Percentiles rank a stretch among this genome's conserved stretches.
Evolutionary conservation across 1,140 invertebrate genomes (phyloP).

Genomic region (Caerostris extrusa): DNA sequence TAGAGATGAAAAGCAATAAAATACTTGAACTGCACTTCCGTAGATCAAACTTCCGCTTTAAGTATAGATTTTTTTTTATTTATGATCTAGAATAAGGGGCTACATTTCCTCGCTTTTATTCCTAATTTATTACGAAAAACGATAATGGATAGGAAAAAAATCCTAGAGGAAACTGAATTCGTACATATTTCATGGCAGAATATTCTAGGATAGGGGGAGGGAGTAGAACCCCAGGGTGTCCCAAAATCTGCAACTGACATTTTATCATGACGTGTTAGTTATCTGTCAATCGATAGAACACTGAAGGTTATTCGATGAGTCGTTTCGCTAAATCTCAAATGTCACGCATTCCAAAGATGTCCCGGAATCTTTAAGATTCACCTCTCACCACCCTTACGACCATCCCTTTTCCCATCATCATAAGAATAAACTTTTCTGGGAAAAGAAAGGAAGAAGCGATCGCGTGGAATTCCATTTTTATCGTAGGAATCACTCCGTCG

Average conservation of each 20-base stretch:
- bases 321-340: constrained; percentile 45
- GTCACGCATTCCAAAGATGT: constrained; percentile 63
- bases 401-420: neutral
- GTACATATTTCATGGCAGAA: neutral
- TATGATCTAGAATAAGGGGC: too few relatives aligned
- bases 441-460: neutral
- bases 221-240: neutral
- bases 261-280: constrained; percentile 44
- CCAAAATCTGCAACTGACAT: constrained; percentile 47
- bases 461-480: constrained; percentile 23
- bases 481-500: neutral
- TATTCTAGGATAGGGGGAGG: neutral
- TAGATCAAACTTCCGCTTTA: too few relatives aligned
- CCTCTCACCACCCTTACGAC: neutral
- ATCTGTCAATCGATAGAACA: constrained; percentile 61
- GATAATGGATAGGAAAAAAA: too few relatives aligned
- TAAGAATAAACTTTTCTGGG: neutral
- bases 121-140: too few relatives aligned
- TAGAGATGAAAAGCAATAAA: too few relatives aligned
- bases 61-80: too few relatives aligned
- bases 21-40: too few relatives aligned
- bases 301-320: constrained; percentile 50
- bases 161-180: neutral
- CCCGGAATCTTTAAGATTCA: neutral
- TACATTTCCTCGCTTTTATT: too few relatives aligned